Base-by-base conservation (phyloP, 2,888 invertebrate genomes). In the Choreutis nemorana region DNA sequence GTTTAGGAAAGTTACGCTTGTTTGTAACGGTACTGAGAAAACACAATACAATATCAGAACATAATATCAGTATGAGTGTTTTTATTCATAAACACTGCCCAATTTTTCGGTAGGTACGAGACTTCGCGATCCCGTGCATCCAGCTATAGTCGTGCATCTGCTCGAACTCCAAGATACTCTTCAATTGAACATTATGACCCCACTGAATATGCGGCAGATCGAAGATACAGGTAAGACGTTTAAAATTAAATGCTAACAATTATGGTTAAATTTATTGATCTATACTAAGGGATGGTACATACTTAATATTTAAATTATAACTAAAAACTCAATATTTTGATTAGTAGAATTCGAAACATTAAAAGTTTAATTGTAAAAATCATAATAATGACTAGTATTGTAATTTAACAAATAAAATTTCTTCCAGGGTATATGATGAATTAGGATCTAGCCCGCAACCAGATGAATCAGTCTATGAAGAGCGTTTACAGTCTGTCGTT, bases 391-490 rank as follows among this genome's bases (percentile, higher is more conserved):
- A n/a, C n/a, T n/a, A n/a, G n/a, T 26, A 3, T 23, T 30, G 8
- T 23, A 2, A 6, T 18, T 18, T 18, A 6, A 8, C 8, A 18
- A 18, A 18, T 18, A 18, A 18, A 23, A 23, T 23, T 23, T 13
- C 16, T 43, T 33, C 4, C 42, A 77, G 77, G 66, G 70, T 75
- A 60, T 73, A 71, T 39, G 77, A 77, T 29, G 77, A 78, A 41
- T 48, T 66, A 37, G 72, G 68, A 21, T 64, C 71, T 85, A 93
- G 72, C 87, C 87, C 78, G 83, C 89, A 66, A 84, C 86, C 67
- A 80, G 90, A 48, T 83, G 90, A 48, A 11, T 45, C 58, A 16
- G 52, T 90, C 33, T 73, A 63, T 34, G 77, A 77, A 30, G 77
- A 75, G 28, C 51, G 73, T 28, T 55, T 82, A 32, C 83, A 81